These are phyloP conservation scores for Chamaea fasciata DNA, from an alignment of 2,113 vertebrate species.

Conservation along the genomic window DNA sequence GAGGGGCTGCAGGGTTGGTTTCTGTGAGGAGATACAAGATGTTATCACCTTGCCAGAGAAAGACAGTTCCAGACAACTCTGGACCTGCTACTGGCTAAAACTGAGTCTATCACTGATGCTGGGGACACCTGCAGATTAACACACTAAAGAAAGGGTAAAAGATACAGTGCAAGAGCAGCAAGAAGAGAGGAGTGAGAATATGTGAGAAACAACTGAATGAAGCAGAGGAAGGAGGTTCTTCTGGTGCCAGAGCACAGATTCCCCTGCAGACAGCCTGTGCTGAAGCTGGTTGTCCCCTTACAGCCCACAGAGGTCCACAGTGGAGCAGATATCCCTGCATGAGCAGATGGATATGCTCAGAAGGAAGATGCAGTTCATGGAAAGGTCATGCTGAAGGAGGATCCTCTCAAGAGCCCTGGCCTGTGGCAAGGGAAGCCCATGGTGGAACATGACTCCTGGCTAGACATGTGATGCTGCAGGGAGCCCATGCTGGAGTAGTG, in stretches of 20 bases:
- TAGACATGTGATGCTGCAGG: background rate
- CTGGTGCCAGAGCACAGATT: background rate
- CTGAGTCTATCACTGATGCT: background rate
- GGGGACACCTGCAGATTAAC: background rate
- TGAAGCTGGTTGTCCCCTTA: rapidly evolving
- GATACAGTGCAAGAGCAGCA: background rate
- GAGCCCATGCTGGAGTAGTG: background rate
- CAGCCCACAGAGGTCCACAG: rapidly evolving
- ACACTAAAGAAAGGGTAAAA: background rate
- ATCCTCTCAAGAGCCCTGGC: background rate
- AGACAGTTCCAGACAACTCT: rapidly evolving
- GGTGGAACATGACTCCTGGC: background rate
- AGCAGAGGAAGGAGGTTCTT: background rate
- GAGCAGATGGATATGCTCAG: too few relatives aligned
- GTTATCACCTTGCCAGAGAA: background rate
- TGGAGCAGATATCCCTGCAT: background rate
- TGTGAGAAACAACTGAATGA: background rate
- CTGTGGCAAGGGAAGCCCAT: background rate
- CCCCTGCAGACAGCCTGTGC: background rate
- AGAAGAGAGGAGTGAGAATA: background rate
- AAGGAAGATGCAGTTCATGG: background rate
- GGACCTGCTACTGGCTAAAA: background rate
- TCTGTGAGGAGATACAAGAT: background rate
- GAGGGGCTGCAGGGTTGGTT: background rate
- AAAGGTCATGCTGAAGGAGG: background rate